Evolutionary conservation across 2,888 invertebrate genomes (phyloP).

Genomic region (Aspidiotus rigidus): DNA sequence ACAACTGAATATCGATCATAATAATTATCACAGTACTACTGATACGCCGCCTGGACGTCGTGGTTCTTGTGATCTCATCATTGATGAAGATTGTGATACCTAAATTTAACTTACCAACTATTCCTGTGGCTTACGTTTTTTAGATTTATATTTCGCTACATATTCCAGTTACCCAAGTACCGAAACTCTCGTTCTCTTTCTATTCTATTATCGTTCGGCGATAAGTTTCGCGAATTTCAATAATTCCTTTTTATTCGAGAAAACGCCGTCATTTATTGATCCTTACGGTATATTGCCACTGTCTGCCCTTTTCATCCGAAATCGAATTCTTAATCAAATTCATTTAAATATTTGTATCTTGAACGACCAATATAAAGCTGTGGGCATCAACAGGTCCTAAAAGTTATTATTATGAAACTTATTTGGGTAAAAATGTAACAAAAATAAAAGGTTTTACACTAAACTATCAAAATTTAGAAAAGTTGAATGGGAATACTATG

Average conservation of each 20-base stretch:
- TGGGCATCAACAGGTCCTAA: constrained; percentile 13
- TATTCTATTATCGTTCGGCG: too few relatives aligned
- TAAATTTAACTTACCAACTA: constrained; percentile 4
- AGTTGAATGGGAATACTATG: constrained; percentile 8
- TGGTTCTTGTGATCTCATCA: constrained; percentile 30
- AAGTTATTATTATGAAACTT: constrained; percentile 9
- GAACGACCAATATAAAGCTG: constrained; percentile 3
- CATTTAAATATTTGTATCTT: too few relatives aligned
- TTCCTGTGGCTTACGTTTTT: not conserved
- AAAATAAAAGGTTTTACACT: constrained; percentile 12
- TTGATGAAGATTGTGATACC: constrained; percentile 31
- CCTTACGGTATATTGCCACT: too few relatives aligned
- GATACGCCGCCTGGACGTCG: not conserved
- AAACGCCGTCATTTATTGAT: too few relatives aligned
- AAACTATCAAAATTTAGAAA: constrained; percentile 8
- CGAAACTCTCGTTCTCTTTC: not conserved
- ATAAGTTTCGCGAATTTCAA: too few relatives aligned
- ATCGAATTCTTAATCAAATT: too few relatives aligned
- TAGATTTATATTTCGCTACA: not conserved
- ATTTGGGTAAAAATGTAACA: constrained; percentile 10
- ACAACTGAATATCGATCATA: not conserved
- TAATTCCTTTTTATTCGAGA: too few relatives aligned
- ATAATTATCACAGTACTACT: not conserved
- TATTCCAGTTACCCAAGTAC: constrained; percentile 1
- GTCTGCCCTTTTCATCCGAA: too few relatives aligned